phyloP scores from a whole-genome alignment of 2,113 vertebrate genomes.

The Poicephalus gulielmi region DNA sequence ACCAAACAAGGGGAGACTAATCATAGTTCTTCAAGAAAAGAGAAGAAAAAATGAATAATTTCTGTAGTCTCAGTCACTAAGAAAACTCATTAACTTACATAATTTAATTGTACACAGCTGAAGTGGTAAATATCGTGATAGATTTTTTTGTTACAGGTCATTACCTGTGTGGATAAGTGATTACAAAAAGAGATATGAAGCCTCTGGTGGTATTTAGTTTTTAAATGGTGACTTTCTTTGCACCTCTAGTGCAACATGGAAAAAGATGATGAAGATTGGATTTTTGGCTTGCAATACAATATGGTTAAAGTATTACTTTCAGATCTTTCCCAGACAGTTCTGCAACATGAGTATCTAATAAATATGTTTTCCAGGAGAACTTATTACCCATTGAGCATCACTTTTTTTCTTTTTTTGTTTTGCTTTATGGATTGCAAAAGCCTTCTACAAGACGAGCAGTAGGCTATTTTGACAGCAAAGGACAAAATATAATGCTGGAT shows the following conservation, averaged over 20 bases:
- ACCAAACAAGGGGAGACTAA: background rate
- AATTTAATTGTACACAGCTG: conserved; percentile 24
- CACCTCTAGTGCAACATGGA: background rate
- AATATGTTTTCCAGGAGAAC: background rate
- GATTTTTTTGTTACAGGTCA: conserved; percentile 53
- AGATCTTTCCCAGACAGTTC: conserved; percentile 6
- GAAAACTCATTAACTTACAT: conserved; percentile 43
- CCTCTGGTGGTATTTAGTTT: conserved; percentile 7
- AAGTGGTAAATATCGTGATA: conserved; percentile 46
- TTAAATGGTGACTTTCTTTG: conserved; percentile 47
- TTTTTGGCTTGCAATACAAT: background rate
- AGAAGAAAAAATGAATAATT: background rate
- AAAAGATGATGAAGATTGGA: background rate
- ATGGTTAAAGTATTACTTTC: background rate
- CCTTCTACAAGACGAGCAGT: background rate
- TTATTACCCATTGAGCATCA: background rate
- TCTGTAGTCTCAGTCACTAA: conserved; percentile 15
- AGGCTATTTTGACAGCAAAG: background rate
- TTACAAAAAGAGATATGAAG: conserved; percentile 51
- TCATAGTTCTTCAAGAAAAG: background rate
- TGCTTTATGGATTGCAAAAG: background rate
- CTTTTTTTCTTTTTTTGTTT: background rate
- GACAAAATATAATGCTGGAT: background rate
- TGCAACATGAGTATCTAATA: conserved; percentile 4
- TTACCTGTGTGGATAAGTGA: conserved; percentile 20